A percentile compares a stretch with the other conserved stretches of the same genome.
These are phyloP conservation scores for Drosophila repletoides DNA, from an alignment of 1,140 invertebrate genomes.

Conservation along the genomic window DNA sequence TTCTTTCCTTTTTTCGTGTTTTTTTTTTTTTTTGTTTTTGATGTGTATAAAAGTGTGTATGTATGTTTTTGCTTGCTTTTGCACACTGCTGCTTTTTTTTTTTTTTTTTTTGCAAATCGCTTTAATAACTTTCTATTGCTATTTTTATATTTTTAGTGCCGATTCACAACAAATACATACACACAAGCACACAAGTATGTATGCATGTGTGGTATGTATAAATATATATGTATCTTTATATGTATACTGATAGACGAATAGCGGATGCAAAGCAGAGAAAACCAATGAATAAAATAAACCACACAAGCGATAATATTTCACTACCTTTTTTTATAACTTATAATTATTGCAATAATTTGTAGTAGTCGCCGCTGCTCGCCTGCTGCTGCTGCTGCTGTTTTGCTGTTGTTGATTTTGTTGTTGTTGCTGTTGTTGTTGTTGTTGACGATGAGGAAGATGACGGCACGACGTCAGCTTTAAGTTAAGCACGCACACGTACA, in stretches of 20 bases:
- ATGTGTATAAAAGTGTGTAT: conserved; percentile 5
- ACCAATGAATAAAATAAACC: conserved; percentile 34
- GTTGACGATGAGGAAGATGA: conserved; percentile 24
- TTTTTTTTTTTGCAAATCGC: conserved; percentile 50
- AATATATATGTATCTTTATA: not conserved
- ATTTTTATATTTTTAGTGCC: conserved; percentile 64
- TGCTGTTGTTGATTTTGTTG: conserved; percentile 30
- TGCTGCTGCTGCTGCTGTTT: conserved; percentile 28
- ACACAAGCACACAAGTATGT: no score
- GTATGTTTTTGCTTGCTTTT: conserved; percentile 40
- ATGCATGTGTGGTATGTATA: no score
- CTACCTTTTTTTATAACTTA: conserved; percentile 47
- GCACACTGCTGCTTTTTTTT: conserved; percentile 40
- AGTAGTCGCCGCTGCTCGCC: conserved; percentile 21
- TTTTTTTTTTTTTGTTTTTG: not conserved
- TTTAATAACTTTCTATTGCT: conserved; percentile 80
- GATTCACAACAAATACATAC: conserved; percentile 15
- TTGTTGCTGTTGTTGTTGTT: conserved; percentile 12
- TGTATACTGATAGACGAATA: conserved; percentile 8
- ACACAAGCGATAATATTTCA: conserved; percentile 59
- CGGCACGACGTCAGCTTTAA: conserved; percentile 38
- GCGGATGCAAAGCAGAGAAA: conserved; percentile 21
- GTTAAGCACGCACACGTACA: conserved; percentile 24
- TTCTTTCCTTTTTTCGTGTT: not conserved
- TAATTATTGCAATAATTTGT: conserved; percentile 57